Evolutionary conservation across 2,888 invertebrate genomes (phyloP).

Genomic region (Empis livida): DNA sequence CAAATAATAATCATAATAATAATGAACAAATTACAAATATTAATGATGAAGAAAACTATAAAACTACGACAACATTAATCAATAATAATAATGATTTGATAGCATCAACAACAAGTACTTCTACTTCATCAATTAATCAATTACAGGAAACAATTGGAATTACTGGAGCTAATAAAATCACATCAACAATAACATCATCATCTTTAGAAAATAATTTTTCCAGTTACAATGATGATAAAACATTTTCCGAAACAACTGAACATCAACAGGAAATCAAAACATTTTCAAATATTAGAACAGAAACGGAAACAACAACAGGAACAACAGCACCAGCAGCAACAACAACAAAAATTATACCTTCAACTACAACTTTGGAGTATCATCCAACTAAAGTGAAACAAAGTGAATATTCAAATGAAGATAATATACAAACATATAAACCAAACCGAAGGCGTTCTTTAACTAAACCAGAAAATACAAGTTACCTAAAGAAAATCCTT

Average conservation of each 20-base stretch:
- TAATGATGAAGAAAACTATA: slow-evolving; percentile 3
- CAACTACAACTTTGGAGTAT: slow-evolving; percentile 5
- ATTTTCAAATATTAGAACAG: background rate
- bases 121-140: background rate
- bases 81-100: slow-evolving; percentile 3
- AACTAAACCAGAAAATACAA: slow-evolving; percentile 33
- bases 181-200: background rate
- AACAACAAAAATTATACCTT: background rate
- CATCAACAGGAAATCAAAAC: slow-evolving; percentile 1
- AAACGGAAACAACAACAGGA: background rate
- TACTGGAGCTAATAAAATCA: background rate
- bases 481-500: slow-evolving; percentile 36
- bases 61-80: too few species aligned
- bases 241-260: background rate
- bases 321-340: too few species aligned
- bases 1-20: background rate
- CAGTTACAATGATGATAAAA: background rate
- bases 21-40: background rate
- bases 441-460: slow-evolving; percentile 35
- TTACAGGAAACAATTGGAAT: background rate
- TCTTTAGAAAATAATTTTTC: slow-evolving; percentile 3
- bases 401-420: slow-evolving; percentile 12
- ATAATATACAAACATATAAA: slow-evolving; percentile 32
- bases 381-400: background rate
- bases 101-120: slow-evolving; percentile 2